A percentile compares a stretch with the other conserved stretches of the same genome.
Conservation (phyloP, 2,113 vertebrate genomes). For the Tor tambroides region DNA sequence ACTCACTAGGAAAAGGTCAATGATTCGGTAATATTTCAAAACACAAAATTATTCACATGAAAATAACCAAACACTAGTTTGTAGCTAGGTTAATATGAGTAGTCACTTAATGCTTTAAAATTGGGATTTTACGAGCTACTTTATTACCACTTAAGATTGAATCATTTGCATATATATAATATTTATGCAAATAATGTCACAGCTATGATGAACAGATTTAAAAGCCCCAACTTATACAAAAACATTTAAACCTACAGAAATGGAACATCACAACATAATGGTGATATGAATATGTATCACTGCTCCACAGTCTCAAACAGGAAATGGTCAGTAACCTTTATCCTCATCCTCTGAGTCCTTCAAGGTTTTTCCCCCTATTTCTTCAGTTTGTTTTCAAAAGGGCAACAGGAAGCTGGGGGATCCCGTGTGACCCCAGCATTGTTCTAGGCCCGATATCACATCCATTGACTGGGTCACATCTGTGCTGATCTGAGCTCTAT, state of each 20-base stretch:
- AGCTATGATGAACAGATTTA: neutral
- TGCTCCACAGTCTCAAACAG: conserved; percentile 58
- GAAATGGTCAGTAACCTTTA: conserved; percentile 70
- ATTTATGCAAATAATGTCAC: neutral
- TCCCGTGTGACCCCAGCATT: conserved; percentile 67
- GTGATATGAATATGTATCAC: neutral
- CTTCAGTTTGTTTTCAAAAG: conserved; percentile 57
- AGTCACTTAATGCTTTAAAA: neutral
- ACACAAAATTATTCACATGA: neutral
- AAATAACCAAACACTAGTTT: neutral
- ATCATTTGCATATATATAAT: neutral
- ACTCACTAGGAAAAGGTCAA: neutral
- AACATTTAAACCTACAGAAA: neutral
- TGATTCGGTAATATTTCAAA: neutral
- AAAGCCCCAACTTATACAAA: neutral
- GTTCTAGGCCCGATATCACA: conserved; percentile 69
- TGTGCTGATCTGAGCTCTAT: conserved; percentile 67
- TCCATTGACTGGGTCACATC: conserved; percentile 68
- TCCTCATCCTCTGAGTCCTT: conserved; percentile 55
- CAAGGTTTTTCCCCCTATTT: conserved; percentile 47
- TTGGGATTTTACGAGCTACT: too few species aligned
- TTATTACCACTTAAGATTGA: neutral
- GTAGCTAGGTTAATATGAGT: neutral
- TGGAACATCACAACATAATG: neutral
- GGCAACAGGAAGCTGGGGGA: conserved; percentile 65